Percentiles rank a stretch among this genome's conserved stretches.
phyloP scores from a whole-genome alignment of 2,113 vertebrate species.

The Strix uralensis region DNA sequence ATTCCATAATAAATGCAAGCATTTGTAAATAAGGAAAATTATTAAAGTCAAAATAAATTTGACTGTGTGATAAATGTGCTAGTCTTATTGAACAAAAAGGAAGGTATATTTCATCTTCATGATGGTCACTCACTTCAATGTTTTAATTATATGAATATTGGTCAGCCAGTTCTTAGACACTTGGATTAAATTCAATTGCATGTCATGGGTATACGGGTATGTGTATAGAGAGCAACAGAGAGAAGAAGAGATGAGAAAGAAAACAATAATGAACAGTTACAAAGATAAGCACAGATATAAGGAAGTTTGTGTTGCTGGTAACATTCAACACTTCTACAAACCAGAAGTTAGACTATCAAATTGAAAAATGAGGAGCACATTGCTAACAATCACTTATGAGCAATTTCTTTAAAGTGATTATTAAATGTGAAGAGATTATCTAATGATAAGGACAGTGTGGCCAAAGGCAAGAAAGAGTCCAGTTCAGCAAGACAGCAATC shows the following conservation, averaged over 20 bases:
- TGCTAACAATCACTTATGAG: neutral
- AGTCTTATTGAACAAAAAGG: neutral
- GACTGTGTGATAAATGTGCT: neutral
- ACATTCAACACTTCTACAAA: neutral
- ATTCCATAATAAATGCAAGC: neutral
- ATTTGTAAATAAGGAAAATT: neutral
- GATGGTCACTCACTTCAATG: neutral
- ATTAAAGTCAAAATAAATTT: neutral
- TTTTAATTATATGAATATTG: neutral
- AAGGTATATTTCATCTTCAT: neutral
- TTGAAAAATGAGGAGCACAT: neutral
- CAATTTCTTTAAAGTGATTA: neutral
- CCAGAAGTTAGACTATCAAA: neutral
- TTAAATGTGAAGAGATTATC: neutral
- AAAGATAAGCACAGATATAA: neutral
- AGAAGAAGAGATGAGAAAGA: neutral
- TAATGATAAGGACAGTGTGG: neutral
- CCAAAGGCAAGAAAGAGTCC: neutral
- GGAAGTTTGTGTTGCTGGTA: neutral
- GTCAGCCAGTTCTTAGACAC: neutral
- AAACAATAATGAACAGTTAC: neutral
- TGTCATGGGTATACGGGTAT: accelerated
- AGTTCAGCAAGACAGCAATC: neutral
- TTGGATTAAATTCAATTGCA: neutral
- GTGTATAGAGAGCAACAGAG: neutral